phyloP scores from a whole-genome alignment of 2,888 invertebrate species.

The Caenorhabditis becei region DNA sequence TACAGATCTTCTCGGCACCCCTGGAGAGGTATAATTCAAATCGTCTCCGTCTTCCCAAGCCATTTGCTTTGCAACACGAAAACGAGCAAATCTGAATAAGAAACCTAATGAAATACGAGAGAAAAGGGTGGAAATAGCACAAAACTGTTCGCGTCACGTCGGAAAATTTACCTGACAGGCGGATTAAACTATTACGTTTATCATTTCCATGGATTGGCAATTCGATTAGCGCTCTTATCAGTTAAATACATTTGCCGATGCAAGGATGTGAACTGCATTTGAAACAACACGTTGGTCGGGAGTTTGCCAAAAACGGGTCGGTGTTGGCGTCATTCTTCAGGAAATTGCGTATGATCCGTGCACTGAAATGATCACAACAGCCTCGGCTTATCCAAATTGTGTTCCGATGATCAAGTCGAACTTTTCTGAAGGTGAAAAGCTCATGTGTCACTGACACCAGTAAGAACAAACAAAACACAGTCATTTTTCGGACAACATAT shows the following conservation, averaged over 20 bases:
- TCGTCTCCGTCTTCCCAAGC: constrained; percentile 38
- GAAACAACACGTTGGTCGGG: not conserved
- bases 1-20: constrained; percentile 9
- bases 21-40: constrained; percentile 20
- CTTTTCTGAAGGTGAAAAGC: too few relatives aligned
- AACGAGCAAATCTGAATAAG: not conserved
- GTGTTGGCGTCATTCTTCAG: constrained; percentile 1
- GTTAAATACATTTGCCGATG: constrained; percentile 23
- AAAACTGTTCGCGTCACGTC: constrained; percentile 41
- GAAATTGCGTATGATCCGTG: not conserved
- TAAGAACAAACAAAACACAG: too few relatives aligned
- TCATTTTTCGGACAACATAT: too few relatives aligned
- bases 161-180: constrained; percentile 37
- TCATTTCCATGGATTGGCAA: constrained; percentile 49
- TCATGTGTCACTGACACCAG: too few relatives aligned
- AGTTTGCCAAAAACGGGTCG: not conserved
- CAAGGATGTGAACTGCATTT: constrained; percentile 27
- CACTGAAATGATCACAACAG: not conserved
- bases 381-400: too few relatives aligned
- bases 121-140: constrained; percentile 1
- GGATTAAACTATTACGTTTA: constrained; percentile 59
- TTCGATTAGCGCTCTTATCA: constrained; percentile 50
- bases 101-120: not conserved
- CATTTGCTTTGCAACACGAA: not conserved
- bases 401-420: too few relatives aligned